Base-by-base conservation (phyloP, 2,888 invertebrate species). In the Drosophila planitibia region DNA sequence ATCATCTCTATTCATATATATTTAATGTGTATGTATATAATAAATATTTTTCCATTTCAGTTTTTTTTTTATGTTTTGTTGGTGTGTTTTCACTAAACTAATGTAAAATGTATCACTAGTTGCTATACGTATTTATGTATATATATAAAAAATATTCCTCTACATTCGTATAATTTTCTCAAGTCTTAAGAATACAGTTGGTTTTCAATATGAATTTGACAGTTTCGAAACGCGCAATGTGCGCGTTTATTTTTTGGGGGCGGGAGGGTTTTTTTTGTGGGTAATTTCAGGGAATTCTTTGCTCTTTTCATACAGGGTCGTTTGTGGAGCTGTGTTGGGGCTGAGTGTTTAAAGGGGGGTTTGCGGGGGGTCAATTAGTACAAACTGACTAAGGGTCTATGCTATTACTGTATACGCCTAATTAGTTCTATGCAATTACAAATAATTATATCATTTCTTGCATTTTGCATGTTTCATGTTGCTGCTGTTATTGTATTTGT, bases 121-220 rank as follows among this genome's bases (percentile, higher is more conserved):
- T 64, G 69, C 75, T 90, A 89, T 54, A 75, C 74, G 71, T 71
- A 78, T 85, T 53, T 53, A 57, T 85, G 76, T 60, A 72, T 79
- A 64, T 70, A 77, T 90, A 90, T 86, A 74, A 82, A 82, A 85
- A 85, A 89, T 90, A 90, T 87, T 84, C 72, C 77, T 81, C 76
- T 88, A 85, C 88, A 88, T 90, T 88, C 83, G 90, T 88, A 88
- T 85, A 82, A 77, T 83, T 88, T 89, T 73, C 90, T 90, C 79
- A 91, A 91, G 91, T 91, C 90, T 91, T 91, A 92, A 76, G 67
- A 81, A 82, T 91, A 91, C 83, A 92, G 83, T 89, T 88, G 89
- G 82, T 85, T 89, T 90, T 89, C 90, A 89, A 89, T 89, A 89
- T 89, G 85, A 90, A 90, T 85, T 85, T 83, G 70, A 83, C 74